Percentiles rank a stretch among this genome's conserved stretches.
These are phyloP conservation scores for Lasioglossum leucozonium DNA, from an alignment of 2,888 invertebrate species.

Conservation along the genomic window DNA sequence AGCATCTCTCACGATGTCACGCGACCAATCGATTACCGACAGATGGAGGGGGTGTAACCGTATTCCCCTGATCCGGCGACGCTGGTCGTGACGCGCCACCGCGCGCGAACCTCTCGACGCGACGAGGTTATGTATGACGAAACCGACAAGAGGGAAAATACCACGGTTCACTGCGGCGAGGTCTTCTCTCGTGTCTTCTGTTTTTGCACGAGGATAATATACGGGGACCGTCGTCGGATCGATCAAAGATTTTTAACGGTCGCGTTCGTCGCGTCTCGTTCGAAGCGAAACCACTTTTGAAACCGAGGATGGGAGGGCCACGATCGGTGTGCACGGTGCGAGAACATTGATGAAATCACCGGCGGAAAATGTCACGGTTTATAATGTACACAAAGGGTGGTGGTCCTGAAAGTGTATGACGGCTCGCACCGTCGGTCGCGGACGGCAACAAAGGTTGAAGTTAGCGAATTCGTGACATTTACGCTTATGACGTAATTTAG, in stretches of 20 bases:
- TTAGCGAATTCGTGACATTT: conserved; percentile 55
- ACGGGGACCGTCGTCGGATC: neutral
- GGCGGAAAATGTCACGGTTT: conserved; percentile 55
- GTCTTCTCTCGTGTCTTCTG: neutral
- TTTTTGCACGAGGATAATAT: neutral
- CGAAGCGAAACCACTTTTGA: neutral
- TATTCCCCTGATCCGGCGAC: too few species aligned
- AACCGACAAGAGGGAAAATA: conserved; percentile 16
- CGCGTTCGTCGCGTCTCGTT: neutral
- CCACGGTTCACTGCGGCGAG: conserved; percentile 7
- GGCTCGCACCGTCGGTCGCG: conserved; percentile 38
- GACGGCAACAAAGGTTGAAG: conserved; percentile 45
- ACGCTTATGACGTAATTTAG: conserved; percentile 48
- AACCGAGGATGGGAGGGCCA: conserved; percentile 18
- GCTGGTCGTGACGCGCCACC: neutral
- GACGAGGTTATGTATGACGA: conserved; percentile 25
- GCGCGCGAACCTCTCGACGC: neutral
- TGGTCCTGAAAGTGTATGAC: conserved; percentile 49
- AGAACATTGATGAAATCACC: conserved; percentile 41
- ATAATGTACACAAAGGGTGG: conserved; percentile 43
- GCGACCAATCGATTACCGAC: too few species aligned
- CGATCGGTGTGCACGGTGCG: neutral
- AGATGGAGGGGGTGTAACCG: too few species aligned
- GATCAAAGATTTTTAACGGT: neutral
- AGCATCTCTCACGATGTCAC: too few species aligned